Percentiles rank a stretch among this genome's conserved stretches.
Evolutionary conservation across 2,113 vertebrate species (phyloP).

Genomic region (Petrocephalus zakoni): DNA sequence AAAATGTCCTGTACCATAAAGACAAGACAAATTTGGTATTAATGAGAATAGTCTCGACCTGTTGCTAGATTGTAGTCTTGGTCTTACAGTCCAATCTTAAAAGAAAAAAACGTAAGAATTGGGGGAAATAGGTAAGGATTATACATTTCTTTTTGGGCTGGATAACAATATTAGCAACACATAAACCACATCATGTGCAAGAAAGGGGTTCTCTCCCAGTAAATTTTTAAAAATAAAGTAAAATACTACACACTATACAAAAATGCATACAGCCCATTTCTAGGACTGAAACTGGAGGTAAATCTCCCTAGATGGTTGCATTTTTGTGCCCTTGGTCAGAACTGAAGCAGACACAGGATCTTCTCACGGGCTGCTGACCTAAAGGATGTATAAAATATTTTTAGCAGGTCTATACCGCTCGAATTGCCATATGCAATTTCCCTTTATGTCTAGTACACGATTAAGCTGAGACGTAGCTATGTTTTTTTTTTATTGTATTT

Average conservation of each 20-base stretch:
- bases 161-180: neutral
- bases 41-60: neutral
- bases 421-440: neutral
- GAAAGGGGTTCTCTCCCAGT: neutral
- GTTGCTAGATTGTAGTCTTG: neutral
- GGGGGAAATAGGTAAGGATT: neutral
- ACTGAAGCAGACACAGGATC: neutral
- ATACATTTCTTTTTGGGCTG: neutral
- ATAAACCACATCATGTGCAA: neutral
- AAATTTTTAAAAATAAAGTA: neutral
- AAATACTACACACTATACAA: neutral
- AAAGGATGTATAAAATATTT: neutral
- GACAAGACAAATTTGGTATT: neutral
- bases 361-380: neutral
- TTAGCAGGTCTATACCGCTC: neutral
- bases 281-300: neutral
- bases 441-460: neutral
- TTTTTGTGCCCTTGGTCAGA: neutral
- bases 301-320: neutral
- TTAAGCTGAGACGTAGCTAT: neutral
- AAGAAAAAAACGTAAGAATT: neutral
- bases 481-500: neutral
- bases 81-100: neutral
- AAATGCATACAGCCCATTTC: neutral
- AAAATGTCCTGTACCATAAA: neutral